A percentile compares a stretch with the other conserved stretches of the same genome.
Evolutionary conservation across 2,797 vertebrate genomes (phyloP).

Genomic region (Dendrocincla tyrannina): DNA sequence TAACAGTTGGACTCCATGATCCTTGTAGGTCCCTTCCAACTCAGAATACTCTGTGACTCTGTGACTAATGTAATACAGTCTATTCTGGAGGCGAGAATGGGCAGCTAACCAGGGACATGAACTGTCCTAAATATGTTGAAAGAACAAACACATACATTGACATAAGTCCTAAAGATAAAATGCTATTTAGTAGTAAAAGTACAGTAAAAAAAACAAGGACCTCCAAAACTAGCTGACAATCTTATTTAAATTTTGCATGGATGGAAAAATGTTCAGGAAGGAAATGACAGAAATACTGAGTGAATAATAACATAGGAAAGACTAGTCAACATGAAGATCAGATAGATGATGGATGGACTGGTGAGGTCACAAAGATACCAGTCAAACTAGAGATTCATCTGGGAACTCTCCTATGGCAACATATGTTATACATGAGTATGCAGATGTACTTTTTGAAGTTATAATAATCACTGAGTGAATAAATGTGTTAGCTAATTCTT

Average conservation of each 20-base stretch:
- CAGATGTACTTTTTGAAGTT: background rate
- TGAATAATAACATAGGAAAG: background rate
- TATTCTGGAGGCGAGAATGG: background rate
- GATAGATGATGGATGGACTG: background rate
- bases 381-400: background rate
- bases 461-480: background rate
- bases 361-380: background rate
- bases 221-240: background rate
- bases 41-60: background rate
- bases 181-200: background rate
- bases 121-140: background rate
- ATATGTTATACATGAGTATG: background rate
- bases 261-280: background rate
- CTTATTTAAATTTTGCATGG: background rate
- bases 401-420: background rate
- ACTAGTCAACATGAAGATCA: background rate
- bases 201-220: background rate
- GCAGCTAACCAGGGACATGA: background rate
- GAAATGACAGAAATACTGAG: background rate
- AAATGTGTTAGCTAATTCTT: background rate
- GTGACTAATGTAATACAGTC: background rate
- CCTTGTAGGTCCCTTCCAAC: background rate
- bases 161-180: background rate
- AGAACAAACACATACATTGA: background rate
- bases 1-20: background rate